phyloP scores from a whole-genome alignment of 2,888 invertebrate genomes.

The Gnatocerus cornutus region DNA sequence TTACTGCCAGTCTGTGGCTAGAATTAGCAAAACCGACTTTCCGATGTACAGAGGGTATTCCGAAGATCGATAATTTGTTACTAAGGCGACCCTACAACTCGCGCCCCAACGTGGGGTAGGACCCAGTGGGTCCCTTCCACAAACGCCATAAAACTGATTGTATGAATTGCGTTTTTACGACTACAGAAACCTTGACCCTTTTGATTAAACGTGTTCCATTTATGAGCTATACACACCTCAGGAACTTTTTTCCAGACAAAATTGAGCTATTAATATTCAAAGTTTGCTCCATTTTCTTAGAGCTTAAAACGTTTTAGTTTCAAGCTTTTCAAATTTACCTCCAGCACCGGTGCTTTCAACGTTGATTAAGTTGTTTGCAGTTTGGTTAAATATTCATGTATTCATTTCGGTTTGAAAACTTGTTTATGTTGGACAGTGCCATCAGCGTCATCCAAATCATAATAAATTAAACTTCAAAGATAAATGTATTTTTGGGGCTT shows the following conservation, averaged over 20 bases:
- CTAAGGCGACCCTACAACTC: conserved; percentile 46
- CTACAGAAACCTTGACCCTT: conserved; percentile 31
- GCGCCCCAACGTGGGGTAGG: conserved; percentile 34
- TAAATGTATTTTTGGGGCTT: conserved; percentile 1
- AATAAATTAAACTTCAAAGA: conserved; percentile 24
- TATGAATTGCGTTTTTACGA: conserved; percentile 36
- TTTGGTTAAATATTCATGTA: not conserved
- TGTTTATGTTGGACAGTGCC: conserved; percentile 1
- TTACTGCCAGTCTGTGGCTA: not conserved
- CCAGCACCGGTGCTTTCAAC: conserved; percentile 3
- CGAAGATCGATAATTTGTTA: conserved; percentile 48
- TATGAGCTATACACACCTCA: not conserved
- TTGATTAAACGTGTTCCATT: conserved; percentile 14
- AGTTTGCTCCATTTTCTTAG: not conserved
- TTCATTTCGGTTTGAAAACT: conserved; percentile 4
- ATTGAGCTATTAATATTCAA: conserved; percentile 14
- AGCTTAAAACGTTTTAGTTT: not conserved
- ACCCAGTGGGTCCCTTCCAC: not conserved
- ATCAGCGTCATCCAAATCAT: conserved; percentile 10
- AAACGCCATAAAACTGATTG: conserved; percentile 6
- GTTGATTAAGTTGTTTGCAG: conserved; percentile 7
- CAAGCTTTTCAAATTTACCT: not conserved
- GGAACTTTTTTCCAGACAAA: not conserved
- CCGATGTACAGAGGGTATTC: not conserved
- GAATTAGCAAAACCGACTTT: not conserved